Base-by-base conservation (phyloP, 2,797 vertebrate species). In the Acomys russatus region DNA sequence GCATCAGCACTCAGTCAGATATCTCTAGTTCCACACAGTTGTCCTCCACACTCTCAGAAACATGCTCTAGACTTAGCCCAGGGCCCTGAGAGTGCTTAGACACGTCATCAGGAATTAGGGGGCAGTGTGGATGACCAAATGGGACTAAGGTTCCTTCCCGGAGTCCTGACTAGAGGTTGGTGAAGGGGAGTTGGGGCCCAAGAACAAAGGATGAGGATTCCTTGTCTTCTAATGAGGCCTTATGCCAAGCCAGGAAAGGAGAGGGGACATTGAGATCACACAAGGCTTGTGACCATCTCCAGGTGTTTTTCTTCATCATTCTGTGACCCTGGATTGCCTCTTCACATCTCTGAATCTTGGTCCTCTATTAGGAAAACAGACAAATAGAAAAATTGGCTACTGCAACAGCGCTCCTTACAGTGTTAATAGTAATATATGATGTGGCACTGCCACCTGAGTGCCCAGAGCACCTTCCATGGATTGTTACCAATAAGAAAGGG, bases 371-470 rank as follows among this genome's bases (percentile, higher is more conserved):
- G 38, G 5, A 44, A 38, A 11, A 6, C 51, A 22, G 35, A 59
- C 15, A 59, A 17, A 59, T 18, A 59, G 56, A 59, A 84, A 77
- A 59, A 14, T 78, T 1, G 5, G 1, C 15, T 61, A 10, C 1
- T 11, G 2, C 68, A 10, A 18, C 0, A 33, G n/a, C 0, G 18
- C 10, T 15, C 25, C 49, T 30, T 20, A 76, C 28, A 9, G 9
- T 12, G 3, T 3, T n/a, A 35, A 12, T 10, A 44, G 44, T 3
- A 79, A 17, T 35, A 11, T 12, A 77, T 44, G 20, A 1, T 0
- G 0, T 4, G 9, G 3, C 12, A 0, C 0, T 10, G 23, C 1
- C 0, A 1, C 9, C 17, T 0, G 11, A 64, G 35, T 23, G 1
- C 20, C 56, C 2, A 4, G 1, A 0, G 2, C 0, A 1, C 4